Evolutionary conservation across 2,888 invertebrate genomes (phyloP), one percentile per base, ranked within the genome.

Genomic region (Unio pictorum): DNA sequence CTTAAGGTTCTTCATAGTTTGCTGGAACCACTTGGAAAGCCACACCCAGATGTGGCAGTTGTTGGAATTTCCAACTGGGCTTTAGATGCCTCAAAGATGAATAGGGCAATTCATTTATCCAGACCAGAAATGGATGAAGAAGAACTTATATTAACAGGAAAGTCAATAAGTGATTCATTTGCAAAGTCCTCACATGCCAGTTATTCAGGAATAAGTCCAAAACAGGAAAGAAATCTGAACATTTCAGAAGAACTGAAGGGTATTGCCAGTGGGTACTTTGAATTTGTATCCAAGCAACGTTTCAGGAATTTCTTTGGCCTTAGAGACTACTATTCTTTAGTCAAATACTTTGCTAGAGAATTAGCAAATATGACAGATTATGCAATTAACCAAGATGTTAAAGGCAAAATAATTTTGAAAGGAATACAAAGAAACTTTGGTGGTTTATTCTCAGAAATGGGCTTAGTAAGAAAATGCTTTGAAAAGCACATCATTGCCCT

Each of bases 61-160:
- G 81, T 83, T 56, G 83, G 83, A 17, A 82, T 83, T 56, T 83
- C 83, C 23, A 83, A 83, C 58, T 83, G 83, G 83, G 78, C 81
- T 26, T 67, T 86, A 18, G 85, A 86, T 79, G 81, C 85, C 18
- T 84, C 86, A 15, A 86, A 86, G 74, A 86, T 85, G 85, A 86
- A 86, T 63, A 69, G 86, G 73, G 86, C 81, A 57, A 80, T 85
- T 26, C 83, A 81, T 71, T 65, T 85, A 17, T 83, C 84, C 18
- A 69, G 83, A 55, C 82, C 84, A 61, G 82, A 83, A 28, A 81
- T 82, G 79, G 80, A 79, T 65, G 73, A 61, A 64, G 71, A 81
- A 6, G 84, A 84, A 56, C 67, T 84, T 6, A 74, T 67, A 64
- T 74, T 79, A 61, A 84, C 84, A 26, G 80, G 75, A 7, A 61